These are phyloP conservation scores for Pyrochroa serraticornis DNA, from an alignment of 2,888 invertebrate species.

Conservation along the genomic window DNA sequence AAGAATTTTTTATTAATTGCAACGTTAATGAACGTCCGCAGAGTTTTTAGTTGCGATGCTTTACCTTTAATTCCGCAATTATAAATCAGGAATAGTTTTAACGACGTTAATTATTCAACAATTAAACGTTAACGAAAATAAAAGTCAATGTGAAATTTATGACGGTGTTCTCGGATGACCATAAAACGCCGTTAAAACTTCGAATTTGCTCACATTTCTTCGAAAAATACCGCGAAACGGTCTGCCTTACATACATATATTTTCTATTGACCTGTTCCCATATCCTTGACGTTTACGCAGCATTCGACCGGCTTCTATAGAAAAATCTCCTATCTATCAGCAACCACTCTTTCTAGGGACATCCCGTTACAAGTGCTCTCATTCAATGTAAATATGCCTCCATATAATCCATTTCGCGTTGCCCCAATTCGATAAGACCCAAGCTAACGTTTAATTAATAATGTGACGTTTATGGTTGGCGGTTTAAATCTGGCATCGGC, in stretches of 20 bases:
- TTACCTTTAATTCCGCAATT: neutral
- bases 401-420: neutral
- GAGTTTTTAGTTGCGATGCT: no score
- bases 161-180: neutral
- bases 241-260: neutral
- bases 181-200: no score
- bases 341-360: constrained; percentile 16
- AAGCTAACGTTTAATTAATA: neutral
- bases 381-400: constrained; percentile 23
- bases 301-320: neutral
- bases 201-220: no score
- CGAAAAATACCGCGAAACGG: no score
- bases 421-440: constrained; percentile 14
- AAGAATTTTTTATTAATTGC: no score
- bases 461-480: neutral
- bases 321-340: constrained; percentile 1
- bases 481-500: no score
- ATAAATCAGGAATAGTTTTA: neutral
- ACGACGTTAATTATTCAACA: constrained; percentile 4
- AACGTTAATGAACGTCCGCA: no score
- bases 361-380: constrained; percentile 21
- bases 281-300: constrained; percentile 10
- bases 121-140: neutral
- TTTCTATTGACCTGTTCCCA: constrained; percentile 13
- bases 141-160: constrained; percentile 2